phyloP scores from a whole-genome alignment of 1,140 invertebrate species.

The Patella vulgata region DNA sequence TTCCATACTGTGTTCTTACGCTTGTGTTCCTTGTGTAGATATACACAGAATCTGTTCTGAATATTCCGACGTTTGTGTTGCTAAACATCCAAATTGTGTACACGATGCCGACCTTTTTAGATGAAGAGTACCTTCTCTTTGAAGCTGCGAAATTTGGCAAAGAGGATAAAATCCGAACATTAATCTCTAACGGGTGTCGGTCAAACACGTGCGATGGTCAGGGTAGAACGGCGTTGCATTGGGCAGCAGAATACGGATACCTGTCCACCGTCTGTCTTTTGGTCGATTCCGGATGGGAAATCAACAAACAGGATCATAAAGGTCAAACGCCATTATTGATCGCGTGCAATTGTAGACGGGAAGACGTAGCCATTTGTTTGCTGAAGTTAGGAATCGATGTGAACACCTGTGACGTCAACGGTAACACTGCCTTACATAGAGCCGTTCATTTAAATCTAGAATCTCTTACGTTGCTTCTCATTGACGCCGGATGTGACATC shows the following conservation, averaged over 20 bases:
- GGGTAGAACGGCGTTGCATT: conserved; percentile 52
- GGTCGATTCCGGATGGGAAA: conserved; percentile 38
- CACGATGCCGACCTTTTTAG: conserved; percentile 18
- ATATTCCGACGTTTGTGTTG: no score
- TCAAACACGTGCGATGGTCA: conserved; percentile 31
- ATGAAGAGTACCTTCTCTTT: conserved; percentile 40
- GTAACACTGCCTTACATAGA: conserved; percentile 53
- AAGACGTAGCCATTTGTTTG: conserved; percentile 47
- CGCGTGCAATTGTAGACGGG: conserved; percentile 50
- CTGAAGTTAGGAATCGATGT: conserved; percentile 49
- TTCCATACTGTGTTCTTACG: no score
- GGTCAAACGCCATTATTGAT: conserved; percentile 54
- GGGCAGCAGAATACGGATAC: conserved; percentile 56
- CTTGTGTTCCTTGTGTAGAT: no score
- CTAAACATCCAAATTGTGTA: no score
- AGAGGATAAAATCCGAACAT: conserved; percentile 37
- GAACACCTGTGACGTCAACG: conserved; percentile 38
- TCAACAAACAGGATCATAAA: conserved; percentile 47
- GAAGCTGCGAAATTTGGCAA: conserved; percentile 50
- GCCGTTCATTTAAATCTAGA: conserved; percentile 54
- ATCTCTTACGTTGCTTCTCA: conserved; percentile 44
- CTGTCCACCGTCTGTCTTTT: conserved; percentile 40
- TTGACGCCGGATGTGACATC: conserved; percentile 48
- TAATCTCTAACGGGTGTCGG: conserved; percentile 32
- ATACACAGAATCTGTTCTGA: no score